Evolutionary conservation across 2,797 vertebrate species (phyloP), one percentile per base, ranked within the genome.

Genomic region (Neosilurus mollespiculum): DNA sequence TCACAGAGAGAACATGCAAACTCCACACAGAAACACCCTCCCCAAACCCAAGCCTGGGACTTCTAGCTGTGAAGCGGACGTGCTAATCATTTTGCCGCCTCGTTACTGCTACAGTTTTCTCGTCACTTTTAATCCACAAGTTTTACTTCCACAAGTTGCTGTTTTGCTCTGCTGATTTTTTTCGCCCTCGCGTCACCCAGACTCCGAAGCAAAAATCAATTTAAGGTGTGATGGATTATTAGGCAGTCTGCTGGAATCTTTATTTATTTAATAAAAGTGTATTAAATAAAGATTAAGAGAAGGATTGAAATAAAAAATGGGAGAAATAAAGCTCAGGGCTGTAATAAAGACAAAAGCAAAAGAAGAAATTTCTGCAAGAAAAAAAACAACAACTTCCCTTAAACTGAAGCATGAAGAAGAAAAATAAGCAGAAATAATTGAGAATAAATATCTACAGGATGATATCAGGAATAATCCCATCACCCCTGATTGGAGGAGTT

Each of bases 191-290:
- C 20, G 43, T 43, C 43, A 43, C 20, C 49, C 66, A 49, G 66
- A 43, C 69, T 53, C 66, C 9, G 16, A 30, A 7, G 16, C 43
- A 43, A n/a, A 73, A 73, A 73, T 73, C 53, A 56, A 73, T 58
- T 20, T 20, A 75, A 56, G 53, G 26, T 34, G 9, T 24, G 9
- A 30, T 12, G 9, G 53, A 16, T 58, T 20, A 59, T 76, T 34
- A 58, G 54, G 12, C 54, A 22, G 51, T 59, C 54, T 3, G 26
- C 72, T 75, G 54, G 54, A 58, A 34, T 75, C 72, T 22, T 58
- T 58, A 76, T 76, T 76, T 76, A 76, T 59, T 76, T 76, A 76
- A 59, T 22, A 37, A 10, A 59, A 37, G 30, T 22, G 54, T 59
- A 59, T 59, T 76, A 76, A 37, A 59, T 58, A 58, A 58, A 58